These are phyloP conservation scores for Formica aserva DNA, from an alignment of 2,888 invertebrate species.

Conservation along the genomic window DNA sequence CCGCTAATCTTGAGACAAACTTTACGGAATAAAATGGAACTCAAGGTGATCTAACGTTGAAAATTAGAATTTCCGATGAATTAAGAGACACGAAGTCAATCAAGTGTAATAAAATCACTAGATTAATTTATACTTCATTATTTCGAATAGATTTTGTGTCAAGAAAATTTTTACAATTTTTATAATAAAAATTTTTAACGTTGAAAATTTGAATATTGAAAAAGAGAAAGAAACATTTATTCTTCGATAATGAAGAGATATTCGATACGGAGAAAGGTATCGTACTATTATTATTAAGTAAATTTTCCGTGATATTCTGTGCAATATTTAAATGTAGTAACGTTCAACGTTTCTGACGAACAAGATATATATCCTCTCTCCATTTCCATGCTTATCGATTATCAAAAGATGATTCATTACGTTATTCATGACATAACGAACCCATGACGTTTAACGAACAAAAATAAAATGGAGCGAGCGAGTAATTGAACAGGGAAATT, in stretches of 20 bases:
- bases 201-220: not conserved
- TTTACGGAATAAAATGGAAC: not conserved
- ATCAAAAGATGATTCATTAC: constrained; percentile 28
- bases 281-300: constrained; percentile 10
- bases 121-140: not conserved
- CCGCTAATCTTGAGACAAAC: not conserved
- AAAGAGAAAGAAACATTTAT: not conserved
- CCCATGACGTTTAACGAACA: not conserved
- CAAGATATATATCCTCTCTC: not conserved
- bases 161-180: not conserved
- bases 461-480: not conserved
- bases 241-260: not conserved
- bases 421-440: not conserved
- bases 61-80: not conserved
- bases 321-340: constrained; percentile 10
- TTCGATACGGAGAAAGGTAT: not conserved
- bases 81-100: not conserved
- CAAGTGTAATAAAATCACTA: not conserved
- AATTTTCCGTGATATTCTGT: not conserved
- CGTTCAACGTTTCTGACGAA: constrained; percentile 7
- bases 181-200: not conserved
- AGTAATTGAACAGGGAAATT: constrained; percentile 35
- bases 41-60: not conserved
- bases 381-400: constrained; percentile 11
- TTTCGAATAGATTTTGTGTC: not conserved